Conservation (phyloP, 2,888 invertebrate genomes). For the Drosophila robusta region DNA sequence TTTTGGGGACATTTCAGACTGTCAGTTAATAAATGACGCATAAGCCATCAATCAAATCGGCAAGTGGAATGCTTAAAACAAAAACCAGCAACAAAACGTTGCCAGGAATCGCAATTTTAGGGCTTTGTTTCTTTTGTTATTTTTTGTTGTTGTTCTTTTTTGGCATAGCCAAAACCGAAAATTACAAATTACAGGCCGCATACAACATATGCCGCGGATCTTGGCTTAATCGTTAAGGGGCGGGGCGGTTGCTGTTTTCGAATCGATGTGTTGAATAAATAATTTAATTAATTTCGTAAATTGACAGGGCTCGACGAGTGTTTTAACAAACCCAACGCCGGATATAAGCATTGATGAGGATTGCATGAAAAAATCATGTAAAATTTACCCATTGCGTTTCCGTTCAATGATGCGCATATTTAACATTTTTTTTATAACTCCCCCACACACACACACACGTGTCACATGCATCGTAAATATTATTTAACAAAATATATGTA, state of each 20-base stretch:
- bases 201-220: constrained; percentile 22
- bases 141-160: constrained; percentile 23
- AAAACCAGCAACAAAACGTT: constrained; percentile 29
- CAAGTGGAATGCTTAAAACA: constrained; percentile 33
- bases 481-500: constrained; percentile 3
- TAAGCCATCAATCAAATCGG: constrained; percentile 59
- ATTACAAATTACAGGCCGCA: constrained; percentile 40
- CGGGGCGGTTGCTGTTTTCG: constrained; percentile 1
- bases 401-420: constrained; percentile 29
- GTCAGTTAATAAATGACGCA: constrained; percentile 55
- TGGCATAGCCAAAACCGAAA: constrained; percentile 28
- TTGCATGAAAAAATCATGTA: constrained; percentile 38
- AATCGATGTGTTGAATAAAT: constrained; percentile 68
- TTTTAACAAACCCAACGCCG: constrained; percentile 33
- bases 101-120: constrained; percentile 32
- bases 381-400: constrained; percentile 26
- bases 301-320: constrained; percentile 61
- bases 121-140: neutral
- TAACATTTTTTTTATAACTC: constrained; percentile 5
- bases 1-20: constrained; percentile 39
- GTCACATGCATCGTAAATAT: constrained; percentile 29
- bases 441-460: constrained; percentile 1
- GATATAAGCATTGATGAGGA: constrained; percentile 30
- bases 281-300: constrained; percentile 74
- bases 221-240: constrained; percentile 18